Conservation (phyloP, 1,140 invertebrate genomes). For the Drosophila paulistorum region DNA sequence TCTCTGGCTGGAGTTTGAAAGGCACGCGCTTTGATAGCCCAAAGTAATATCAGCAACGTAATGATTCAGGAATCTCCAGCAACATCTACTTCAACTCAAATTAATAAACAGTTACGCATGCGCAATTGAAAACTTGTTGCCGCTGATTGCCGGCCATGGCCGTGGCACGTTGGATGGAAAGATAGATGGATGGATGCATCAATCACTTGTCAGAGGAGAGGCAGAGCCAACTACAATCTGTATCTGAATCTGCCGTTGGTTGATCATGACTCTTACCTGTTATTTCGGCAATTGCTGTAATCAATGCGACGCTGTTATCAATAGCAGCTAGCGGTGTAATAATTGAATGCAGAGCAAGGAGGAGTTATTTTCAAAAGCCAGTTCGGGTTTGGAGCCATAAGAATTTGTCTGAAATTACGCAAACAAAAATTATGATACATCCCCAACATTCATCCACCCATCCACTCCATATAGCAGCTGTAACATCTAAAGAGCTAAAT, state of each 20-base stretch:
- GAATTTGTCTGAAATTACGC: conserved; percentile 71
- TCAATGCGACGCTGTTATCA: conserved; percentile 63
- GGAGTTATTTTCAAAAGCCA: conserved; percentile 17
- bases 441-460: background rate
- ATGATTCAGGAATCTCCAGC: conserved; percentile 14
- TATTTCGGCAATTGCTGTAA: conserved; percentile 64
- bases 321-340: conserved; percentile 62
- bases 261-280: conserved; percentile 36
- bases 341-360: conserved; percentile 41
- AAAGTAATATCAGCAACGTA: conserved; percentile 44
- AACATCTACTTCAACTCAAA: conserved; percentile 40
- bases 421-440: conserved; percentile 79
- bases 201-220: conserved; percentile 51
- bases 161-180: too few species aligned
- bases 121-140: conserved; percentile 59
- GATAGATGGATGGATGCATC: conserved; percentile 31
- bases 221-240: conserved; percentile 28
- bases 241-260: conserved; percentile 51
- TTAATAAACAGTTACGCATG: conserved; percentile 80
- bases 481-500: conserved; percentile 10
- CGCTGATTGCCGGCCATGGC: conserved; percentile 40
- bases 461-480: background rate
- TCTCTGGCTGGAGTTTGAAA: background rate
- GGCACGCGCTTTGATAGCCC: conserved; percentile 18
- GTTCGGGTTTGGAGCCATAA: conserved; percentile 40